Base-by-base conservation (phyloP, 1,140 invertebrate genomes). In the Sitobion miscanthi region DNA sequence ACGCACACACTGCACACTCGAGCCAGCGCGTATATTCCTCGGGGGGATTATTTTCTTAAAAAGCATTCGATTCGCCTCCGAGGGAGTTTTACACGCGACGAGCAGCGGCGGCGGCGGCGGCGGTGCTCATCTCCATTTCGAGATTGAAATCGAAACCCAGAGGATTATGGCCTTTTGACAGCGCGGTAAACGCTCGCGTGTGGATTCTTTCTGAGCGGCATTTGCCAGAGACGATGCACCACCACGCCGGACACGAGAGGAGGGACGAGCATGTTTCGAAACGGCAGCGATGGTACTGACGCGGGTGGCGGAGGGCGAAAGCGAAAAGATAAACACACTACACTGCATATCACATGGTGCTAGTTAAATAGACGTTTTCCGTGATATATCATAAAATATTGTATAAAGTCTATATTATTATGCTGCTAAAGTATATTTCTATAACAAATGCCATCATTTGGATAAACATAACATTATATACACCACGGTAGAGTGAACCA, bases 121-220 rank as follows among this genome's bases (percentile, higher is more conserved):
- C 52, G 35, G 77, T 45, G 77, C 77, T 93, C 91, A 57, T 93
- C 91, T 93, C 91, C 91, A 93, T 93, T 93, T 93, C 91, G 49
- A 93, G 82, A 93, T 93, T 93, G 82, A 93, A 93, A 93, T 86
- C 91, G 69, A 83, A 83, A 92, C 91, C 69, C 77, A 30, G 35
- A 6, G 91, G 91, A 93, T 93, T 93, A 93, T 86, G 52, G 91
- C 69, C 90, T 91, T 83, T 91, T 91, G 90, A 91, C 90, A 91
- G 90, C 69, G 45, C 45, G 90, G 90, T 77, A 52, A 91, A 82
- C 38, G 49, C 45, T 25, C 35, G 23, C 52, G 17, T 35, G 9
- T 23, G 42, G 83, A 85, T 85, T 45, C 83, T 38, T 83, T 8
- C 77, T 83, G 20, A 21, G 77, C 8, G 20, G 35, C 20, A 21